These are phyloP conservation scores for Coboldia fuscipes DNA, from an alignment of 1,140 invertebrate genomes.

Conservation along the genomic window DNA sequence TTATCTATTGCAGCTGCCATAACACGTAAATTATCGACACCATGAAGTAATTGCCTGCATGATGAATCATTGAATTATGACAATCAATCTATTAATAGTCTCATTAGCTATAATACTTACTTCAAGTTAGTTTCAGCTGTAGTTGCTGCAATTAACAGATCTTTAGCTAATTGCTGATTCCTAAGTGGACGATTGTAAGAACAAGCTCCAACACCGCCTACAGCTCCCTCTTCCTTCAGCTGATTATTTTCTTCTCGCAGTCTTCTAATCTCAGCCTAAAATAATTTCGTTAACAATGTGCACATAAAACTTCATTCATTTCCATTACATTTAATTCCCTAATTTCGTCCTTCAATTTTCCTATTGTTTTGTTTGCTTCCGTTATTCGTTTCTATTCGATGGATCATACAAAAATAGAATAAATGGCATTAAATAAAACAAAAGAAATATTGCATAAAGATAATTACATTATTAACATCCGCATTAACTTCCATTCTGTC, in stretches of 20 bases:
- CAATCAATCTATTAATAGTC: constrained; percentile 3
- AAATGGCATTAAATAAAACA: constrained; percentile 5
- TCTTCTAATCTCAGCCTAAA: constrained; percentile 17
- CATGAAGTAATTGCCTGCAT: constrained; percentile 36
- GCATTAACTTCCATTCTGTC: constrained; percentile 33
- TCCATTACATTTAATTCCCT: constrained; percentile 29
- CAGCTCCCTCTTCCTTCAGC: constrained; percentile 14
- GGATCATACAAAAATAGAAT: constrained; percentile 2
- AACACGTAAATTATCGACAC: constrained; percentile 38
- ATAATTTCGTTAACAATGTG: constrained; percentile 5
- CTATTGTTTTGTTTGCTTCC: constrained; percentile 28
- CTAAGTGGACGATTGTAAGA: constrained; percentile 12
- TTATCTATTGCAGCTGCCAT: constrained; percentile 34
- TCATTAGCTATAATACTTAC: constrained; percentile 14
- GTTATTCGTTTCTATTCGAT: constrained; percentile 30
- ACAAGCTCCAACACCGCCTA: constrained; percentile 12
- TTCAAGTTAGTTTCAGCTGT: constrained; percentile 39
- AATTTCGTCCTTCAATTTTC: constrained; percentile 31
- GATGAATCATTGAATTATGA: neutral
- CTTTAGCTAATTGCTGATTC: constrained; percentile 18
- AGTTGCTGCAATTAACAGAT: constrained; percentile 33
- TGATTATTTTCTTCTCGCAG: constrained; percentile 23
- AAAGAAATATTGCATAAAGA: constrained; percentile 2
- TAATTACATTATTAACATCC: constrained; percentile 29
- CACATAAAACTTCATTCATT: neutral